Conservation (phyloP, 2,888 invertebrate species). For the Caenorhabditis uteleia region DNA sequence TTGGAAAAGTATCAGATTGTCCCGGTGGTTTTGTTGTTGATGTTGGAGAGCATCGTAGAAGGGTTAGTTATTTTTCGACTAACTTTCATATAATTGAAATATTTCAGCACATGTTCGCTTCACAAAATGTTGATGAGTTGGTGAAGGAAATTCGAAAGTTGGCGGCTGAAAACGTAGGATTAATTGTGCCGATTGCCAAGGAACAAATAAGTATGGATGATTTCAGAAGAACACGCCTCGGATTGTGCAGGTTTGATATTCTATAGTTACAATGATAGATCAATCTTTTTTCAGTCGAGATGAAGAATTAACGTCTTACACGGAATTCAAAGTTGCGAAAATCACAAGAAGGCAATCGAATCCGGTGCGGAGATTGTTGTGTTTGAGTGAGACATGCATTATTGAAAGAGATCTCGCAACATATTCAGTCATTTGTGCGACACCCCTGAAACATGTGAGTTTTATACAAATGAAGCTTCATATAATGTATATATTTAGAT, state of each 20-base stretch:
- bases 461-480: neutral
- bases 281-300: constrained; percentile 80
- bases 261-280: neutral
- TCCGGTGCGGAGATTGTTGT: constrained; percentile 85
- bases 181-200: constrained; percentile 83
- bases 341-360: constrained; percentile 80
- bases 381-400: constrained; percentile 87
- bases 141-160: constrained; percentile 85
- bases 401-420: constrained; percentile 96
- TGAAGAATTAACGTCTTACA: constrained; percentile 91
- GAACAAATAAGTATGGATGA: constrained; percentile 85
- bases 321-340: constrained; percentile 95
- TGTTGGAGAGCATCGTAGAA: constrained; percentile 86
- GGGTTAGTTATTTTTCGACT: constrained; percentile 72
- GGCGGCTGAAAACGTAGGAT: constrained; percentile 82
- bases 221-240: constrained; percentile 86
- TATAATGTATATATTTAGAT: constrained; percentile 76
- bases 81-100: neutral
- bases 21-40: constrained; percentile 91
- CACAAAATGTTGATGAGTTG: constrained; percentile 84
- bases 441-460: constrained; percentile 73
- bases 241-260: constrained; percentile 81
- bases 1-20: constrained; percentile 77
- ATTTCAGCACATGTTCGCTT: constrained; percentile 75
- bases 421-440: constrained; percentile 87